Evolutionary conservation across 2,888 invertebrate species (phyloP), one percentile per base, ranked within the genome.

Genomic region (Drosophila bunnanda): DNA sequence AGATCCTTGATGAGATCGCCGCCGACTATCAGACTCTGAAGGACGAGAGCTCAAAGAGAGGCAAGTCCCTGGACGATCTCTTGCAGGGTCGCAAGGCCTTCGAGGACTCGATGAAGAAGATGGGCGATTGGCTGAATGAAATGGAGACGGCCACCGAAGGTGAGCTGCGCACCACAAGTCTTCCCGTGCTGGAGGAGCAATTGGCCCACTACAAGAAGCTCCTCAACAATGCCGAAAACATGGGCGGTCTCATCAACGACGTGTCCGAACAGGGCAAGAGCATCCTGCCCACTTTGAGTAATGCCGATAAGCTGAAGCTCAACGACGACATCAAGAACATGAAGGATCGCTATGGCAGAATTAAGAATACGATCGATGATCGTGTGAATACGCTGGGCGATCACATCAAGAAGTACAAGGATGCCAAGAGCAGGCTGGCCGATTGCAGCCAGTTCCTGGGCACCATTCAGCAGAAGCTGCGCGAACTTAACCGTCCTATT

Each of bases 111-210:
- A 94, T 97, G 53, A 96, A 96, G 65, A 95, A 95, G 84, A 96
- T 97, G 89, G 95, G 96, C 76, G 95, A 96, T 82, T 98, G 98
- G 98, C 93, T 98, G 41, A 96, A 97, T 79, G 97, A 98, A 93
- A 97, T 97, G 32, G 98, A 98, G 92, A 96, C 97, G 0, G 96
- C 96, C 4, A 96, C 96, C 1, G 95, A 96, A 12, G 95, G 96
- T 36, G 97, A 97, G 88, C 93, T 98, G 5, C 94, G 97, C 46
- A 95, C 96, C 22, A 95, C 96, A 1, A 97, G 95, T 85, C 93
- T 97, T 22, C 96, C 97, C 79, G 94, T 97, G 0, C 93, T 98
- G 32, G 96, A 97, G 91, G 97, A 98, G 92, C 98, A 98, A 89
- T 92, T 97, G 44, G 94, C 94, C n/a, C 97, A 97, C 93, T 97